phyloP scores from a whole-genome alignment of 2,113 vertebrate genomes.

The Corydoras sp. region DNA sequence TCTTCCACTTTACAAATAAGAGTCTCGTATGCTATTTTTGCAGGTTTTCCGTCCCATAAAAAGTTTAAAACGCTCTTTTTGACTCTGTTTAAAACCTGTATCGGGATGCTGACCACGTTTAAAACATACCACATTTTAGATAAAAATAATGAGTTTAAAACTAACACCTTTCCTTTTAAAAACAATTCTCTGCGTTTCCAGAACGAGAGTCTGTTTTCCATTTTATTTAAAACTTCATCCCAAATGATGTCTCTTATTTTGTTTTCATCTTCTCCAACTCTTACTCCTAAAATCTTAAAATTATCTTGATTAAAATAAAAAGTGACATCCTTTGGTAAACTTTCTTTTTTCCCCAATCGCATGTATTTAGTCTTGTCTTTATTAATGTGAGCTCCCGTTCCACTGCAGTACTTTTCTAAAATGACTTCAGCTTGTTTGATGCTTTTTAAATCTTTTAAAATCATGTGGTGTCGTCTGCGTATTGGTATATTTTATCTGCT shows the following conservation, averaged over 20 bases:
- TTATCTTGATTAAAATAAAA: neutral
- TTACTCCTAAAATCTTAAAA: neutral
- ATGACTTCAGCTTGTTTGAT: too few species aligned
- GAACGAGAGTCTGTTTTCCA: neutral
- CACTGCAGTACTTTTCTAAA: too few species aligned
- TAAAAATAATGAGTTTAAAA: neutral
- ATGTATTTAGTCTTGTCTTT: neutral
- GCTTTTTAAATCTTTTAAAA: too few species aligned
- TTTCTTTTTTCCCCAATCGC: neutral
- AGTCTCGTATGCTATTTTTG: neutral
- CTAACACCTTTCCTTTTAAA: neutral
- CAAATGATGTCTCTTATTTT: neutral
- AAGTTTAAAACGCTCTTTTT: neutral
- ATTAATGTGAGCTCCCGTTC: too few species aligned
- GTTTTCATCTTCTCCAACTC: neutral
- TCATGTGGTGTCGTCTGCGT: neutral
- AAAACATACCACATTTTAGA: constrained; percentile 4
- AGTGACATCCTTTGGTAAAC: neutral
- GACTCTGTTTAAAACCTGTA: neutral
- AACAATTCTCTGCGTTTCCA: neutral
- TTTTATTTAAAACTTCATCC: neutral
- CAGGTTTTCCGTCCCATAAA: neutral
- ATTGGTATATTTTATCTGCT: neutral
- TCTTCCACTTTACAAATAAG: neutral
- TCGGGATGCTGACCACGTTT: neutral